Percentiles rank a stretch among this genome's conserved stretches.
Conservation (phyloP, 2,797 vertebrate genomes). For the Pelodytes ibericus region DNA sequence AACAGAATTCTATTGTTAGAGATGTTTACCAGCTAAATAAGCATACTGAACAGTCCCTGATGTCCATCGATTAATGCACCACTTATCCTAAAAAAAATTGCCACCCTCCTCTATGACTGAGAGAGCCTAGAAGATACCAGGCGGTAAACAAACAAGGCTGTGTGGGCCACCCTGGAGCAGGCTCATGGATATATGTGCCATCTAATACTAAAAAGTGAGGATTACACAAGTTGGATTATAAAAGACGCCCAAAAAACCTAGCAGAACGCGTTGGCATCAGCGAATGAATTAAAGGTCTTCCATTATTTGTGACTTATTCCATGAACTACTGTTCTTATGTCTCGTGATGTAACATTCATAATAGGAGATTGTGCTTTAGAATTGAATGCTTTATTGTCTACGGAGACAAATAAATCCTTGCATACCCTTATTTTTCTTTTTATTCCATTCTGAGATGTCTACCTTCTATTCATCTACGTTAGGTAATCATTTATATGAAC, state of each 20-base stretch:
- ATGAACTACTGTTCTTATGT: background rate
- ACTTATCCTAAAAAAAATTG: too few species aligned
- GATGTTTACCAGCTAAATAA: too few species aligned
- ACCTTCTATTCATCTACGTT: background rate
- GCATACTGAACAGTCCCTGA: too few species aligned
- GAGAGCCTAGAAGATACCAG: too few species aligned
- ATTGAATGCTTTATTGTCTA: background rate
- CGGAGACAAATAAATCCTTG: background rate
- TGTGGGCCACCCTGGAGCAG: too few species aligned
- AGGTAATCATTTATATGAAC: background rate
- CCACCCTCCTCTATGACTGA: too few species aligned
- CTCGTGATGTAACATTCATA: background rate
- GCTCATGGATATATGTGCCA: too few species aligned
- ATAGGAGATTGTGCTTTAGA: background rate
- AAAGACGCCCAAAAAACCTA: slow-evolving; percentile 11
- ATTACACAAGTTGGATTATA: too few species aligned
- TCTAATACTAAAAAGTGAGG: too few species aligned
- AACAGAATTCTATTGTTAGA: too few species aligned
- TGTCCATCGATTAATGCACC: too few species aligned
- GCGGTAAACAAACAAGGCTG: too few species aligned
- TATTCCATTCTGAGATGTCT: background rate
- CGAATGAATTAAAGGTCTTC: slow-evolving; percentile 13
- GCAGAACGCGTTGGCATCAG: background rate
- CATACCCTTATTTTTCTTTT: background rate
- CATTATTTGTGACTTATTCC: slow-evolving; percentile 9